These are phyloP conservation scores for Lota lota DNA, from an alignment of 2,113 vertebrate species.

Conservation along the genomic window DNA sequence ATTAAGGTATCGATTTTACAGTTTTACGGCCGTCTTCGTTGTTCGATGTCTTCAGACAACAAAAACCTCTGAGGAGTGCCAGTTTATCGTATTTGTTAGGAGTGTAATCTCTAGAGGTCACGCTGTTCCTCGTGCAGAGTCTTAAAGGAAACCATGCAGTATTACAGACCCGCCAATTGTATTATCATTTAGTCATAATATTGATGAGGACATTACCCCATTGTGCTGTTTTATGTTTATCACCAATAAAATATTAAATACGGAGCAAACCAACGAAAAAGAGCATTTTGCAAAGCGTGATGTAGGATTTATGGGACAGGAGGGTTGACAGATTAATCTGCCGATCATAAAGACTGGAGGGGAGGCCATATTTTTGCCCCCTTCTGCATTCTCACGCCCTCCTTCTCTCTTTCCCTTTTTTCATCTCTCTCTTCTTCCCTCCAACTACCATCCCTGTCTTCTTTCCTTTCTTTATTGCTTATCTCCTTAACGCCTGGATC, in stretches of 20 bases:
- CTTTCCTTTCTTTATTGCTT: not conserved
- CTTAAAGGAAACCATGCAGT: not conserved
- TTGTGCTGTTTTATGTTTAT: conserved; percentile 71
- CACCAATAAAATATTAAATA: conserved; percentile 78
- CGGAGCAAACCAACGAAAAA: conserved; percentile 68
- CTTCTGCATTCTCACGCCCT: not conserved
- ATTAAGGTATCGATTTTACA: too few relatives aligned
- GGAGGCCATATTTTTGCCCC: conserved; percentile 47
- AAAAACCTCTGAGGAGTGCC: too few relatives aligned
- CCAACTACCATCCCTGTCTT: conserved; percentile 3
- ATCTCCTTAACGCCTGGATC: not conserved
- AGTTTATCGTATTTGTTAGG: too few relatives aligned
- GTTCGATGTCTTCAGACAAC: too few relatives aligned
- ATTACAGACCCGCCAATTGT: conserved; percentile 56
- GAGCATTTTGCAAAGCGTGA: conserved; percentile 62
- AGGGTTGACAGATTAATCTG: conserved; percentile 67
- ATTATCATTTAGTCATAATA: conserved; percentile 70
- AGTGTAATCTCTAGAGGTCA: not conserved
- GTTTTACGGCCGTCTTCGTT: too few relatives aligned
- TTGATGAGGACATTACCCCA: conserved; percentile 72
- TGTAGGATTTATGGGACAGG: conserved; percentile 69
- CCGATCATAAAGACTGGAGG: conserved; percentile 66
- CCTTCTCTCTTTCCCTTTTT: conserved; percentile 28
- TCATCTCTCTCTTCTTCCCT: conserved; percentile 50
- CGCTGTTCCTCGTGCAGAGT: not conserved